Conservation (phyloP, 2,888 invertebrate species). For the Scelioninae gen. 2 region DNA sequence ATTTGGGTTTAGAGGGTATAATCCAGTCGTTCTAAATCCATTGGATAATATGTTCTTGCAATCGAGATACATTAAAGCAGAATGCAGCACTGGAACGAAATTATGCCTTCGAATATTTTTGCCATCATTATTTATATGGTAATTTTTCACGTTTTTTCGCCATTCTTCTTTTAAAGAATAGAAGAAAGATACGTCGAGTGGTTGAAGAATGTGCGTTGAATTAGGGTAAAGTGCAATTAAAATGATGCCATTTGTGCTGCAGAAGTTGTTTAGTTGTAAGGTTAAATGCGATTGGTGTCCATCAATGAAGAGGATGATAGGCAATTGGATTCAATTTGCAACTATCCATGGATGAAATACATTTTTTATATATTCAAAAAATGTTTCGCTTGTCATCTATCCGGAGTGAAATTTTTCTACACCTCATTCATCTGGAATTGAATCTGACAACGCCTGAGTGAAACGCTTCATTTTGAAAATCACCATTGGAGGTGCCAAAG, state of each 20-base stretch:
- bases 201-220: constrained; percentile 72
- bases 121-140: constrained; percentile 47
- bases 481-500: constrained; percentile 64
- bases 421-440: constrained; percentile 70
- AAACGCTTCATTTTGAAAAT: constrained; percentile 63
- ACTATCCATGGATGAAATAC: constrained; percentile 71
- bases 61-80: constrained; percentile 2
- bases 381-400: constrained; percentile 74
- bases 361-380: constrained; percentile 73
- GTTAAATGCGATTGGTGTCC: constrained; percentile 72
- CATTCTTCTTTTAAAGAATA: constrained; percentile 67
- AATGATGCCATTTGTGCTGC: constrained; percentile 63
- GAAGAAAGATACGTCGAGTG: constrained; percentile 72
- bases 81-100: constrained; percentile 28
- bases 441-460: constrained; percentile 61
- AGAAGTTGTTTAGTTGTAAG: constrained; percentile 71
- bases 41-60: constrained; percentile 20
- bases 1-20: constrained; percentile 51
- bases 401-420: constrained; percentile 72
- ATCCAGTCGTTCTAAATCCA: constrained; percentile 49
- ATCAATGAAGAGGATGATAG: constrained; percentile 73
- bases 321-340: constrained; percentile 67
- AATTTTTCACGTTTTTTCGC: constrained; percentile 61
- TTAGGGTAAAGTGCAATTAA: constrained; percentile 70
- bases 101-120: constrained; percentile 33